These are phyloP conservation scores for Andrena trimmerana DNA, from an alignment of 2,888 invertebrate species.

Conservation along the genomic window DNA sequence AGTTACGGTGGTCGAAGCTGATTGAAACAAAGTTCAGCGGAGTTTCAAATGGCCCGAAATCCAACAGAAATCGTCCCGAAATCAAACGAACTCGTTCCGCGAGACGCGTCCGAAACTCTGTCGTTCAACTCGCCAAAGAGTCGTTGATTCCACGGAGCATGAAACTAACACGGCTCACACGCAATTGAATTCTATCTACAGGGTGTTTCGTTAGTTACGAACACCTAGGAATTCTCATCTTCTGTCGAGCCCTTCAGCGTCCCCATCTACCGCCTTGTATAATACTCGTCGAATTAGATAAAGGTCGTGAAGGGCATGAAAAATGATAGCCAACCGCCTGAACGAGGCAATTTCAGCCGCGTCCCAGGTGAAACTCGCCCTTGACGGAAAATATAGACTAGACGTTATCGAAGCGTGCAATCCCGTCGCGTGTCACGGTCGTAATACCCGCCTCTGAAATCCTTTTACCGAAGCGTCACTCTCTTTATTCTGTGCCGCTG, in stretches of 20 bases:
- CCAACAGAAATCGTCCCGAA: background rate
- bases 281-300: constrained; percentile 18
- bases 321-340: constrained; percentile 10
- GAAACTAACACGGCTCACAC: constrained; percentile 25
- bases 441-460: background rate
- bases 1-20: background rate
- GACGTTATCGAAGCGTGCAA: constrained; percentile 28
- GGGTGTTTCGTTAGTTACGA: background rate
- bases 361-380: constrained; percentile 18
- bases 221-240: background rate
- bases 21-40: background rate
- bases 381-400: constrained; percentile 21
- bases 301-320: background rate
- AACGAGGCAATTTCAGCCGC: constrained; percentile 32
- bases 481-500: too few species aligned
- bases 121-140: constrained; percentile 11
- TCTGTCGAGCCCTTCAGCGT: background rate
- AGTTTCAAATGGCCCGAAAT: background rate
- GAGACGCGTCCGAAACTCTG: constrained; percentile 1
- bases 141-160: constrained; percentile 17
- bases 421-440: constrained; percentile 19
- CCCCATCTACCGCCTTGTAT: background rate
- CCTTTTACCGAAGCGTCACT: background rate
- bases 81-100: background rate
- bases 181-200: background rate